Evolutionary conservation across 2,888 invertebrate species (phyloP), one percentile per base, ranked within the genome.

Genomic region (Kryphioiulus occultus): DNA sequence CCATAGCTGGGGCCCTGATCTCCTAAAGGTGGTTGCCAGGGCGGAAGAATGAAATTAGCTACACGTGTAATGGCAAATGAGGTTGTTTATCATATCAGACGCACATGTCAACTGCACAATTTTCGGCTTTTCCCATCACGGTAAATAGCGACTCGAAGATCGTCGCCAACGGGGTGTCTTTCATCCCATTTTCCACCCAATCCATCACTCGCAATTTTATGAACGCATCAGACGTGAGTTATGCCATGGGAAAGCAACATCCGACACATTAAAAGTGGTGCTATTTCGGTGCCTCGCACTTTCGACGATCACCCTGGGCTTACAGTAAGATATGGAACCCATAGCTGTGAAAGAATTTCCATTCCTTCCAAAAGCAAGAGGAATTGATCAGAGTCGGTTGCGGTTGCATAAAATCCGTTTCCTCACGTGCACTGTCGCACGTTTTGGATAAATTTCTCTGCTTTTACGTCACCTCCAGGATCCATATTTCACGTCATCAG

Each of bases 11-110:
- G 5, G 26, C 26, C 22, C 68, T 22, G n/a, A 9, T 68, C 30
- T 30, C 78, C 78, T 30, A 78, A 78, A 30, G 26, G 78, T 78
- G 78, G 78, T 78, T 78, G 22, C 78, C 15, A 30, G 30, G 78
- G 78, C 30, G 78, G 78, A 78, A 78, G 78, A 78, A 26, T 78
- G 78, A 78, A 78, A 78, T 78, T 78, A 78, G 78, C 9, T 78
- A 78, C 78, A 78, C 22, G 26, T 78, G 78, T 78, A 78, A 78
- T 78, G 26, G 30, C 30, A 78, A 78, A 78, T 30, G 78, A 78
- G 78, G 30, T 78, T 78, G 30, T 78, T 78, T 30, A 30, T 78
- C 78, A 78, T 78, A 78, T 78, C 78, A 78, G 78, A 1, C 26
- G 78, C 26, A 15, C 22, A 15, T 26, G 78, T 78, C 59, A 59